These are phyloP conservation scores for Phengaris alcon DNA, from an alignment of 2,888 invertebrate genomes.

Conservation along the genomic window DNA sequence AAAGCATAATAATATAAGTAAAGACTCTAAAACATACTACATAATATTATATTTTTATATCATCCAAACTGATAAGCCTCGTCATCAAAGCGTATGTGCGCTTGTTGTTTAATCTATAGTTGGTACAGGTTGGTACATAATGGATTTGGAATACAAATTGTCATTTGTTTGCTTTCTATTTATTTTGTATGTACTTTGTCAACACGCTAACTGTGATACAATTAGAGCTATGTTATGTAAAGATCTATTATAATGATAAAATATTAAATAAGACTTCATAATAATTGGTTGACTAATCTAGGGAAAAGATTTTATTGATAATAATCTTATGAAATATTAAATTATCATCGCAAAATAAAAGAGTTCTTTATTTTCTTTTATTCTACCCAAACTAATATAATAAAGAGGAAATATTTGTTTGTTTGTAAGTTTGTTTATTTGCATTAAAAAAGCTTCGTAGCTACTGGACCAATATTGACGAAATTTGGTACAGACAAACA, in stretches of 20 bases:
- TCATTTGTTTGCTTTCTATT: conserved; percentile 13
- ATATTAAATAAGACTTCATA: conserved; percentile 12
- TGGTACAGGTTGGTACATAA: conserved; percentile 18
- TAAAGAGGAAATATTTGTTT: too few relatives aligned
- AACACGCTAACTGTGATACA: conserved; percentile 16
- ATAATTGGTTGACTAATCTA: not conserved
- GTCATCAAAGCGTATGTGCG: not conserved
- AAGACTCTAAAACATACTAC: too few relatives aligned
- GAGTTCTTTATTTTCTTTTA: too few relatives aligned
- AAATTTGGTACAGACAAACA: too few relatives aligned
- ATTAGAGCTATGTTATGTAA: conserved; percentile 11
- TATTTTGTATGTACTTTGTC: conserved; percentile 14
- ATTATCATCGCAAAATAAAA: too few relatives aligned
- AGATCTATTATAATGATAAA: conserved; percentile 13
- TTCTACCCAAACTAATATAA: too few relatives aligned
- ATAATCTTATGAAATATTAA: too few relatives aligned
- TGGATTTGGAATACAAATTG: conserved; percentile 22
- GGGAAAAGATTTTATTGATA: not conserved
- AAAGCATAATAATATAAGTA: too few relatives aligned
- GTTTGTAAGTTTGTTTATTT: too few relatives aligned
- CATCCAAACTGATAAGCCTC: not conserved
- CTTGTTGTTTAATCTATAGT: not conserved
- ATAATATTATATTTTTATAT: not conserved
- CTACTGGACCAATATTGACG: too few relatives aligned
- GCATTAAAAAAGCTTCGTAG: too few relatives aligned